phyloP scores from a whole-genome alignment of 2,888 invertebrate genomes.

The Mesochorus sp. region DNA sequence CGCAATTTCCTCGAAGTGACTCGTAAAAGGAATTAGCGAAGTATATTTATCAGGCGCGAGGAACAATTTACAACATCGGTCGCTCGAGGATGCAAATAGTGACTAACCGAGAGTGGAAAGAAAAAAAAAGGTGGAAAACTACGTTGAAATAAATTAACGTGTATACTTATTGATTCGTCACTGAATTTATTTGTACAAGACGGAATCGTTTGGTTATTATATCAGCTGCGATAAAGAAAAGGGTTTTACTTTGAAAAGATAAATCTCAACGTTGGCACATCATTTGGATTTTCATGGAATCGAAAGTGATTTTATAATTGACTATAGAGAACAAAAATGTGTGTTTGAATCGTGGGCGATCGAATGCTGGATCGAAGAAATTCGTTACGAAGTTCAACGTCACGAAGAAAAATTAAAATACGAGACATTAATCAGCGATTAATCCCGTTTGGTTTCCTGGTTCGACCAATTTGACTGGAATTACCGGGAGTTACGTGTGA shows the following conservation, averaged over 20 bases:
- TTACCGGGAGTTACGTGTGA: conserved; percentile 5
- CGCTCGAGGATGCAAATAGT: conserved; percentile 13
- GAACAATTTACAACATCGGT: conserved; percentile 3
- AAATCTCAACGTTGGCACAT: background rate
- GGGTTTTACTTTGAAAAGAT: background rate
- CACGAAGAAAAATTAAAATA: background rate
- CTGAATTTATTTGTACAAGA: conserved; percentile 52
- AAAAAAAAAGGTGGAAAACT: background rate
- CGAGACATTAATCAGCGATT: background rate
- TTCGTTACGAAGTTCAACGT: background rate
- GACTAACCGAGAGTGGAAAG: conserved; percentile 10
- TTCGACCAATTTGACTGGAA: conserved; percentile 1
- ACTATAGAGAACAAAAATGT: background rate
- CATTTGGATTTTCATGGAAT: background rate
- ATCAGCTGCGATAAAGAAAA: conserved; percentile 11
- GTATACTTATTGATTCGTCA: conserved; percentile 26
- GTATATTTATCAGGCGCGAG: background rate
- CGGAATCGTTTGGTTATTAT: conserved; percentile 26
- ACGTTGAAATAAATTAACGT: background rate
- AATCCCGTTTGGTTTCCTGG: conserved; percentile 15
- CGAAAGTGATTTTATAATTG: background rate
- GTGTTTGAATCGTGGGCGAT: background rate
- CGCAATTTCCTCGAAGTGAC: background rate
- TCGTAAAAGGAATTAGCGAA: background rate
- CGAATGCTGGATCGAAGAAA: background rate